Conservation (phyloP, 2,797 vertebrate genomes). For the Microctenopoma steveboyesi region DNA sequence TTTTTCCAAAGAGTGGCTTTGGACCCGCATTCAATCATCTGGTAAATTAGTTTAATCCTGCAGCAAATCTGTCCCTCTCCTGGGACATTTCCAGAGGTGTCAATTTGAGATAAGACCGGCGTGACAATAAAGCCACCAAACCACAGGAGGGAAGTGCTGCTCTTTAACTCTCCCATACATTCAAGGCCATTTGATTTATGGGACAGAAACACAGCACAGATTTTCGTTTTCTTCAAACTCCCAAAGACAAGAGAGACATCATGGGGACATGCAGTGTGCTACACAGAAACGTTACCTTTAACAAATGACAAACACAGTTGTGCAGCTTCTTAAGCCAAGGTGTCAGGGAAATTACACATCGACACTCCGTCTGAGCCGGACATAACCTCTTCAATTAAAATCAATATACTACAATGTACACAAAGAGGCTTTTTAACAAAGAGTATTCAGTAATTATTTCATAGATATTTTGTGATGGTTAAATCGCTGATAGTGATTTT, state of each 20-base stretch:
- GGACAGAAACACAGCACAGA: conserved; percentile 39
- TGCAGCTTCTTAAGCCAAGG: neutral
- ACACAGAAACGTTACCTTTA: conserved; percentile 5
- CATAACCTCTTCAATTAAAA: conserved; percentile 3
- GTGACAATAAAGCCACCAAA: conserved; percentile 78
- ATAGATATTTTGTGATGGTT: neutral
- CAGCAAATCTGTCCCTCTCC: conserved; percentile 80
- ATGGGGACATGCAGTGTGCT: conserved; percentile 23
- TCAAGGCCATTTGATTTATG: conserved; percentile 68
- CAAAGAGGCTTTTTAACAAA: neutral
- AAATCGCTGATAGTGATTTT: neutral
- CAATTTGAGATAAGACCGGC: conserved; percentile 80
- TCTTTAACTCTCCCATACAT: conserved; percentile 66
- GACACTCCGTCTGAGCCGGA: conserved; percentile 10
- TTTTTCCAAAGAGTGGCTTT: conserved; percentile 80
- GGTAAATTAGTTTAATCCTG: conserved; percentile 86
- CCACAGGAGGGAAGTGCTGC: conserved; percentile 27
- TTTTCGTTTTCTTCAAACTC: conserved; percentile 48
- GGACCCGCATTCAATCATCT: conserved; percentile 83
- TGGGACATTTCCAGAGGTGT: conserved; percentile 83
- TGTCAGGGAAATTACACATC: conserved; percentile 2
- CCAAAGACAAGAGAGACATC: conserved; percentile 26
- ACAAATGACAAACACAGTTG: conserved; percentile 15
- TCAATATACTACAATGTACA: neutral
- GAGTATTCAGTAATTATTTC: no score